These are phyloP conservation scores for Danio kyathit DNA, from an alignment of 2,797 vertebrate species.

Conservation along the genomic window DNA sequence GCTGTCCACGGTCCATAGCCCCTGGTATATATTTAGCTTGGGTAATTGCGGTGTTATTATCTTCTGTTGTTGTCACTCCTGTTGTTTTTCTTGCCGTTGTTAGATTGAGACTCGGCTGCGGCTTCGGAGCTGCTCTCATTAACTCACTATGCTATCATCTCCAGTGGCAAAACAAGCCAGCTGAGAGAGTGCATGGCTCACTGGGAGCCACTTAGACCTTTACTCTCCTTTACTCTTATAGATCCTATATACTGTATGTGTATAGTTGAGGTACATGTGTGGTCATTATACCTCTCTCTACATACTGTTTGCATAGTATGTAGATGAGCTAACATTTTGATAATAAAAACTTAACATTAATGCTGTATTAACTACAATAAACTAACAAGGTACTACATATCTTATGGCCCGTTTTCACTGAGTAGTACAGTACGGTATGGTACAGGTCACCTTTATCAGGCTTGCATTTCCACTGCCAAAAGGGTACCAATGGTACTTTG, in stretches of 20 bases:
- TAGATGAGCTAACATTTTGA: background rate
- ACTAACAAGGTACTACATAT: too few species aligned
- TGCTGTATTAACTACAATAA: too few species aligned
- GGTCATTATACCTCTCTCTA: background rate
- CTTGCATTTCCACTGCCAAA: too few species aligned
- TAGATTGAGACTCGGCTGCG: slow-evolving; percentile 56
- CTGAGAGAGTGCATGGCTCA: slow-evolving; percentile 20
- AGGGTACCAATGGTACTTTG: too few species aligned
- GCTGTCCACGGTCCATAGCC: slow-evolving; percentile 61
- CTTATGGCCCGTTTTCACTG: too few species aligned
- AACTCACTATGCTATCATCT: slow-evolving; percentile 56
- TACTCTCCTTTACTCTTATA: slow-evolving; percentile 1
- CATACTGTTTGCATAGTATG: background rate
- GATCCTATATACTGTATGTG: background rate
- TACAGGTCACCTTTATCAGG: too few species aligned
- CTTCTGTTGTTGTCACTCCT: slow-evolving; percentile 63
- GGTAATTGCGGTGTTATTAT: slow-evolving; percentile 67
- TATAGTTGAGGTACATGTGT: background rate
- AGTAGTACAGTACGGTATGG: too few species aligned
- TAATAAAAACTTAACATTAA: too few species aligned
- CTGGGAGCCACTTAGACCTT: slow-evolving; percentile 44
- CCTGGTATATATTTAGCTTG: slow-evolving; percentile 63
- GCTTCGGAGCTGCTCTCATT: slow-evolving; percentile 59
- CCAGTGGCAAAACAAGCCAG: slow-evolving; percentile 46
- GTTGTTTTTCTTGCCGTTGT: slow-evolving; percentile 62